Conservation (phyloP, 2,888 invertebrate species). For the Pollenia angustigena region DNA sequence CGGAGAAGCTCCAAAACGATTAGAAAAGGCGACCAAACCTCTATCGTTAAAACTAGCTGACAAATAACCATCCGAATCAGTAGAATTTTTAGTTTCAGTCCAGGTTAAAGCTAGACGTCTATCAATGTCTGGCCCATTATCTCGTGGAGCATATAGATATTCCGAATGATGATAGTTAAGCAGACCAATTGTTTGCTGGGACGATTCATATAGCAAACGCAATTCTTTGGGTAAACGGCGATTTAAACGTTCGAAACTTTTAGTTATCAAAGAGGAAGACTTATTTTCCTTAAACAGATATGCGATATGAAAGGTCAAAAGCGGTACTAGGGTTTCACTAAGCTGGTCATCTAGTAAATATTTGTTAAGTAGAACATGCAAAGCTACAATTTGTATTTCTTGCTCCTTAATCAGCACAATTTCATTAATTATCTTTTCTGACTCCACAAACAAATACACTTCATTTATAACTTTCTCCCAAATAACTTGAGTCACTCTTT, state of each 20-base stretch:
- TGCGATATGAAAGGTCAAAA: slow-evolving; percentile 31
- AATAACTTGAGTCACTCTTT: slow-evolving; percentile 51
- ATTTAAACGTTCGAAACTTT: slow-evolving; percentile 12
- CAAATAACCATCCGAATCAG: slow-evolving; percentile 71
- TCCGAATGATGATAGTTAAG: slow-evolving; percentile 68
- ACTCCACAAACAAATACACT: slow-evolving; percentile 64
- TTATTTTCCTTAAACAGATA: background rate
- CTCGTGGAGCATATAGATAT: slow-evolving; percentile 73
- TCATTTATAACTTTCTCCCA: slow-evolving; percentile 64
- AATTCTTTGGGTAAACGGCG: slow-evolving; percentile 47
- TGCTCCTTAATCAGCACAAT: slow-evolving; percentile 4
- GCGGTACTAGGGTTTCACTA: slow-evolving; percentile 1
- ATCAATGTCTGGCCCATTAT: slow-evolving; percentile 67
- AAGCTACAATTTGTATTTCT: slow-evolving; percentile 31
- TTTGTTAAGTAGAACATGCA: slow-evolving; percentile 46
- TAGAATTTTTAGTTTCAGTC: slow-evolving; percentile 68
- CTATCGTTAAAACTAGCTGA: background rate
- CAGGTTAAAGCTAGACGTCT: slow-evolving; percentile 72
- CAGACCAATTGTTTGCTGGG: slow-evolving; percentile 29
- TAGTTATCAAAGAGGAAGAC: background rate
- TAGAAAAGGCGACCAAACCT: slow-evolving; percentile 62
- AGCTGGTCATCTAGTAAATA: background rate
- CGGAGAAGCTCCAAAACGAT: slow-evolving; percentile 39
- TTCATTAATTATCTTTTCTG: slow-evolving; percentile 42
- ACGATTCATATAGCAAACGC: slow-evolving; percentile 39